These are phyloP conservation scores for Palythoa heliodiscus DNA, from an alignment of 92 coral and sea anemone species.

Conservation along the genomic window DNA sequence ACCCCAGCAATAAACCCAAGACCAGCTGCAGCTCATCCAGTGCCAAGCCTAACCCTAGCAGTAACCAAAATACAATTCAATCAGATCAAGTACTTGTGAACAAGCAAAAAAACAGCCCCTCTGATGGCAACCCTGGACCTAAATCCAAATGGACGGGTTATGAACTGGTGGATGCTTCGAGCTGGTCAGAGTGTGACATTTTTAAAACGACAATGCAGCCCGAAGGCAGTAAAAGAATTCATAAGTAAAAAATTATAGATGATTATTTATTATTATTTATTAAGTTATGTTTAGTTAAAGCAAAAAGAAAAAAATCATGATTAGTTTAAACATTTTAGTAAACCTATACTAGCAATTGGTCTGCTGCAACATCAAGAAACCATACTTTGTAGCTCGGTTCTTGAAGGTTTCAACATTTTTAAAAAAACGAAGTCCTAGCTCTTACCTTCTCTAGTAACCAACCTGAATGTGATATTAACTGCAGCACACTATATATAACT, in stretches of 20 bases:
- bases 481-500: neutral
- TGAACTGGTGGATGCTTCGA: neutral
- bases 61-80: neutral
- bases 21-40: neutral
- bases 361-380: slow-evolving; percentile 8
- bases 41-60: neutral
- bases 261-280: neutral
- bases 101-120: neutral
- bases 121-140: neutral
- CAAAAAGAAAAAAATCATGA: neutral
- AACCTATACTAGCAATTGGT: neutral
- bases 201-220: slow-evolving; percentile 5
- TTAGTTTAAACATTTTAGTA: neutral
- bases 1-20: neutral
- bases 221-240: slow-evolving; percentile 9
- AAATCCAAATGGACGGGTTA: slow-evolving; percentile 7
- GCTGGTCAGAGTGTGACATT: slow-evolving; percentile 6
- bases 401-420: slow-evolving; percentile 5
- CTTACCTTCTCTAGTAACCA: neutral
- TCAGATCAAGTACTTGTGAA: neutral
- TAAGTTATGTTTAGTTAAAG: neutral
- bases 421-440: slow-evolving; percentile 9
- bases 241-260: neutral
- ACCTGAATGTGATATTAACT: neutral
- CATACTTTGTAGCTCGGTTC: slow-evolving; percentile 12